phyloP scores from a whole-genome alignment of 37 sponge, comb jelly and placozoan species.

The Cladorhizidae sp. region DNA sequence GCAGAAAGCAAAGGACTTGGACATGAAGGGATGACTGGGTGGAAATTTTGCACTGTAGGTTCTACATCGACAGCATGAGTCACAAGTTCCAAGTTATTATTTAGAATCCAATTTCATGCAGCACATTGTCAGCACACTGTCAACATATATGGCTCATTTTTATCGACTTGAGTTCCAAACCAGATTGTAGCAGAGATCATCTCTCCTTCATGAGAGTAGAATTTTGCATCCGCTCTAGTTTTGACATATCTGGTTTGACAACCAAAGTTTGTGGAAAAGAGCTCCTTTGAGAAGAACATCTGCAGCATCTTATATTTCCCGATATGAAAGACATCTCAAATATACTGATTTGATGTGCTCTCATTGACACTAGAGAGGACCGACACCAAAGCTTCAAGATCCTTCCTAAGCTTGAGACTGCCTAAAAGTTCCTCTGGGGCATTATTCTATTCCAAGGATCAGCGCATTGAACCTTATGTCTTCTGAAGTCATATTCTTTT shows the following conservation, averaged over 20 bases:
- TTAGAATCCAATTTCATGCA: too few species aligned
- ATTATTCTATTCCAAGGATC: too few species aligned
- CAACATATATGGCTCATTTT: not conserved
- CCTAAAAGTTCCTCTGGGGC: too few species aligned
- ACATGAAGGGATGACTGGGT: not conserved
- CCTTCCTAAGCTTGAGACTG: too few species aligned
- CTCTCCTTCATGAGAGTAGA: not conserved
- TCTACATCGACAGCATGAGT: too few species aligned
- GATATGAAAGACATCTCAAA: not conserved
- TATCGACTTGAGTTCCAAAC: not conserved
- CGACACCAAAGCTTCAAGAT: too few species aligned
- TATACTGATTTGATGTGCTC: too few species aligned
- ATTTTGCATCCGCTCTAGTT: not conserved
- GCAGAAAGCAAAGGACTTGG: too few species aligned
- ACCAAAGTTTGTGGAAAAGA: not conserved
- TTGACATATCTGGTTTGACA: not conserved
- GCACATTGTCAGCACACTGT: not conserved
- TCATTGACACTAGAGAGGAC: too few species aligned
- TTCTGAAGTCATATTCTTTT: too few species aligned
- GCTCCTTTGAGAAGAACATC: not conserved
- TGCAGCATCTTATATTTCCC: not conserved
- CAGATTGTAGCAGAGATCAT: not conserved
- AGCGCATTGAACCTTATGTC: too few species aligned
- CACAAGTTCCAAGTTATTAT: too few species aligned
- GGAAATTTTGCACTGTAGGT: not conserved